Percentiles rank a stretch among this genome's conserved stretches.
These are phyloP conservation scores for Poliocrania exsul DNA, from an alignment of 2,797 vertebrate genomes.

Conservation along the genomic window DNA sequence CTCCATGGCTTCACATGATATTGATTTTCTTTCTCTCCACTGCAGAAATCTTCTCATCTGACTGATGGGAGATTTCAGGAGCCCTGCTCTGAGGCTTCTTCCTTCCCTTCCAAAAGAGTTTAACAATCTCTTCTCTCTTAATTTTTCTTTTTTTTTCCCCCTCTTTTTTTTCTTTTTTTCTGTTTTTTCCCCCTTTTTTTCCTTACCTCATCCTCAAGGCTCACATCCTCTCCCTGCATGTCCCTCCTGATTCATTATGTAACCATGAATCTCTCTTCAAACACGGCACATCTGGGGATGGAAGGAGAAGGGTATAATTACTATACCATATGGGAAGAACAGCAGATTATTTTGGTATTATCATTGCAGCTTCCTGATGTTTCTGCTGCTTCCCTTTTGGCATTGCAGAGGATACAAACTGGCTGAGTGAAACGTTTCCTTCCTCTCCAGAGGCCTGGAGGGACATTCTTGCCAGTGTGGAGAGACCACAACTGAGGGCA, in stretches of 20 bases:
- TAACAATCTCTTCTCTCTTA: background rate
- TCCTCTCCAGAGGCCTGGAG: background rate
- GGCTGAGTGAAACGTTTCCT: slow-evolving; percentile 28
- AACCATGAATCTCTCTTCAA: slow-evolving; percentile 62
- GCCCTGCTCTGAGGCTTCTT: background rate
- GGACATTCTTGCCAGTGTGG: background rate
- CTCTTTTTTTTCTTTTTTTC: no score
- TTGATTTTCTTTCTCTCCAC: background rate
- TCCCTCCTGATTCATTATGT: slow-evolving; percentile 58
- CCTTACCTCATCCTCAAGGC: slow-evolving; percentile 49
- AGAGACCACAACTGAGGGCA: background rate
- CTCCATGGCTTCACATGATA: background rate
- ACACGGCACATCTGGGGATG: slow-evolving; percentile 51
- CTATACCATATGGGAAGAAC: slow-evolving; percentile 46
- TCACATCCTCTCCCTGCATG: slow-evolving; percentile 33
- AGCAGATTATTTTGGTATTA: slow-evolving; percentile 60
- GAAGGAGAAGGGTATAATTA: slow-evolving; percentile 30
- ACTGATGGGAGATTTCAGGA: background rate
- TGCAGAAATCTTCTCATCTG: background rate
- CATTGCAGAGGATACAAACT: background rate
- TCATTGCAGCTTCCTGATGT: slow-evolving; percentile 56
- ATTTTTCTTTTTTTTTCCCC: fast-evolving
- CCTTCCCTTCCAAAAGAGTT: slow-evolving; percentile 32
- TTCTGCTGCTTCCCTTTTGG: slow-evolving; percentile 51
- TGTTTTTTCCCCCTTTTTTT: background rate